These are phyloP conservation scores for Agriopis leucophaearia DNA, from an alignment of 2,888 invertebrate species.

Conservation along the genomic window DNA sequence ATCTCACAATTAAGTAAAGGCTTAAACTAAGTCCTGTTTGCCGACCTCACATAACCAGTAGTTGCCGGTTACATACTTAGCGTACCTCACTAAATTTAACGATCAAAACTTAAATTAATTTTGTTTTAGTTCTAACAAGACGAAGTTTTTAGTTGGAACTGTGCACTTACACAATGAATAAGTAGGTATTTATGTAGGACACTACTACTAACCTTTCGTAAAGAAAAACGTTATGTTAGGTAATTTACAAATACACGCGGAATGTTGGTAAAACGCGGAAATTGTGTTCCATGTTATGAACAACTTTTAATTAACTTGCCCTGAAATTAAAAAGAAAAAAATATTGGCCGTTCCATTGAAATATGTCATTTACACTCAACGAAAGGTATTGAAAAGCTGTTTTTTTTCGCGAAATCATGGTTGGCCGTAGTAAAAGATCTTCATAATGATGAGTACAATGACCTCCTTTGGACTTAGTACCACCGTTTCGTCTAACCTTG, in stretches of 20 bases:
- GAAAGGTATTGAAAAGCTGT: too few species aligned
- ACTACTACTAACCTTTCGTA: neutral
- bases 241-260: neutral
- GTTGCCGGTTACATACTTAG: constrained; percentile 43
- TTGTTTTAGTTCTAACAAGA: constrained; percentile 40
- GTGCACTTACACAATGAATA: constrained; percentile 1
- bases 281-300: too few species aligned
- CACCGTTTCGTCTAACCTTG: too few species aligned
- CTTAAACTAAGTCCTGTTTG: constrained; percentile 62
- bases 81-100: constrained; percentile 53
- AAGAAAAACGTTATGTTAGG: neutral
- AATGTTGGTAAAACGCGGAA: too few species aligned
- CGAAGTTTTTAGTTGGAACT: constrained; percentile 34
- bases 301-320: too few species aligned
- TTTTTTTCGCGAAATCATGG: too few species aligned
- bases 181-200: neutral
- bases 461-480: too few species aligned
- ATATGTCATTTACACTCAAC: too few species aligned
- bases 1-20: constrained; percentile 71
- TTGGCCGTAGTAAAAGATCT: too few species aligned
- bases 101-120: constrained; percentile 50
- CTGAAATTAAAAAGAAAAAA: too few species aligned
- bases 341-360: too few species aligned
- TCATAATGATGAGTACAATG: too few species aligned
- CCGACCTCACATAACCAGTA: constrained; percentile 50